phyloP scores from a whole-genome alignment of 2,888 invertebrate genomes.

The Therioaphis trifolii region DNA sequence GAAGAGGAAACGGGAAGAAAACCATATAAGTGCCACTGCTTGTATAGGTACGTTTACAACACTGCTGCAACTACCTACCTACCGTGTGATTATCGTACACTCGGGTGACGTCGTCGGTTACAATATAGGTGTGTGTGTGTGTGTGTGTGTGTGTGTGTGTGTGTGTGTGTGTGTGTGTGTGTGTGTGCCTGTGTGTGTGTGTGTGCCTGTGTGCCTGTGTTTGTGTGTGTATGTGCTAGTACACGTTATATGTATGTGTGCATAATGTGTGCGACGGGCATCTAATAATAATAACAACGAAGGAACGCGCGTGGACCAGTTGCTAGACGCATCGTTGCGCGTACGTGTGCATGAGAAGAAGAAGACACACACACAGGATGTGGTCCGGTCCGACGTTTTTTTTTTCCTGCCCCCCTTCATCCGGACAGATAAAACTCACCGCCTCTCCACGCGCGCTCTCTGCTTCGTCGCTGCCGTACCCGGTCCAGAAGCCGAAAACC shows the following conservation, averaged over 20 bases:
- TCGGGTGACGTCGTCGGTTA: constrained; percentile 48
- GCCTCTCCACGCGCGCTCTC: background rate
- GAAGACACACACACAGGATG: constrained; percentile 55
- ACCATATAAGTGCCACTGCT: constrained; percentile 37
- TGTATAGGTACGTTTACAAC: background rate
- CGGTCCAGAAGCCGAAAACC: constrained; percentile 63
- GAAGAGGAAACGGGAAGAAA: constrained; percentile 53
- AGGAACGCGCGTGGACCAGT: constrained; percentile 51
- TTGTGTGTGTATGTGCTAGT: too few relatives aligned
- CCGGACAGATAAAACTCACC: constrained; percentile 50
- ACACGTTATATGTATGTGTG: background rate
- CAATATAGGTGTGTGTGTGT: background rate
- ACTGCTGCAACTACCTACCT: background rate
- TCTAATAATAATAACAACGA: background rate
- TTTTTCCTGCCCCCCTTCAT: constrained; percentile 21
- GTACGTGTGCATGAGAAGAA: constrained; percentile 36
- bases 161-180: constrained; percentile 10
- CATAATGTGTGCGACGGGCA: constrained; percentile 2
- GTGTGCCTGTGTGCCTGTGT: too few relatives aligned
- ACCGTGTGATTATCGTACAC: constrained; percentile 48
- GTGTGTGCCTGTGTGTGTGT: background rate
- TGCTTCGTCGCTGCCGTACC: background rate
- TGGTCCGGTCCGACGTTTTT: constrained; percentile 60
- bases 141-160: background rate
- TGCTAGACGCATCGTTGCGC: constrained; percentile 48